These are phyloP conservation scores for Clarias gariepinus DNA, from an alignment of 2,113 vertebrate species.

Conservation along the genomic window DNA sequence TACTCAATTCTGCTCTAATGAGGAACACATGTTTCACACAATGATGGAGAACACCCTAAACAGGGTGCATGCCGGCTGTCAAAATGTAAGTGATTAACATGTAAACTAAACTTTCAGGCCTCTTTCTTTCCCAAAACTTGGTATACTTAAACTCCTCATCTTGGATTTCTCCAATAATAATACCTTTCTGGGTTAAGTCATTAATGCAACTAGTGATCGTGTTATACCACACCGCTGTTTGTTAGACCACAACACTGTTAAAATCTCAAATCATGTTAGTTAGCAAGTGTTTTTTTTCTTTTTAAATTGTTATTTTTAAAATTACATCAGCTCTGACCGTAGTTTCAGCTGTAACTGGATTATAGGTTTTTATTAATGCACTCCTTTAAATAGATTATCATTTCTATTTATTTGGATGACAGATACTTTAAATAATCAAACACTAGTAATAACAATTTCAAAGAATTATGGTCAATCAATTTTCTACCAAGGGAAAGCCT, in stretches of 20 bases:
- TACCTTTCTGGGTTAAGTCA: conserved; percentile 28
- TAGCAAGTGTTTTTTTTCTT: neutral
- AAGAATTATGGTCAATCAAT: neutral
- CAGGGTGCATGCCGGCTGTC: neutral
- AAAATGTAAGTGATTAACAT: neutral
- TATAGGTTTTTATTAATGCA: neutral
- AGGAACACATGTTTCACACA: neutral
- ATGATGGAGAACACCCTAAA: neutral
- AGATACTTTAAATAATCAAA: neutral
- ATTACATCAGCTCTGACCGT: neutral
- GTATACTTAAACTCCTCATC: conserved; percentile 9
- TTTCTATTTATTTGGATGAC: neutral
- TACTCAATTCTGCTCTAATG: neutral
- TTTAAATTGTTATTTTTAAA: too few species aligned
- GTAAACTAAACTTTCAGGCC: neutral
- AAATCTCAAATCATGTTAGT: neutral
- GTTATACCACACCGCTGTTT: conserved; percentile 48
- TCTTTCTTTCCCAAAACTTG: too few species aligned
- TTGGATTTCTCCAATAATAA: conserved; percentile 15
- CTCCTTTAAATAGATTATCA: neutral
- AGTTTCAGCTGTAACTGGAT: neutral
- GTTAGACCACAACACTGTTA: neutral
- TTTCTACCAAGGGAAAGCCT: neutral
- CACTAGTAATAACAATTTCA: neutral
- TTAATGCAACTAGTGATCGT: conserved; percentile 41